Conservation (phyloP, 2,888 invertebrate species). For the Pollenia amentaria region DNA sequence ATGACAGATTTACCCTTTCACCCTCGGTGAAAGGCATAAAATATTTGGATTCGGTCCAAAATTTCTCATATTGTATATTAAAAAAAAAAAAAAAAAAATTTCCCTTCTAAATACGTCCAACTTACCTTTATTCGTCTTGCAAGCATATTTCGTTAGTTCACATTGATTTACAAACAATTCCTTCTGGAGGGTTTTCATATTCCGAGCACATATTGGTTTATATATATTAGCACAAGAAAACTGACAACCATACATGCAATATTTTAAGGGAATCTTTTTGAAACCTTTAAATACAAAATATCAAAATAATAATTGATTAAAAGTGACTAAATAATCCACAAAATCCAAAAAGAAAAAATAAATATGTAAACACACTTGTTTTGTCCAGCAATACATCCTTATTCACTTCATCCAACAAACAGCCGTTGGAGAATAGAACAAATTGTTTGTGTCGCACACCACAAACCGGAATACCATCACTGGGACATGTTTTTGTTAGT, state of each 20-base stretch:
- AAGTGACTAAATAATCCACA: slow-evolving; percentile 1
- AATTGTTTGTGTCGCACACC: slow-evolving; percentile 74
- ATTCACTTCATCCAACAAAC: slow-evolving; percentile 78
- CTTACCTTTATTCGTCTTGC: slow-evolving; percentile 73
- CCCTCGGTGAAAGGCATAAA: too few relatives aligned
- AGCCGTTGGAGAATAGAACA: slow-evolving; percentile 79
- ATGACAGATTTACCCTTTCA: too few relatives aligned
- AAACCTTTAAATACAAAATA: slow-evolving; percentile 60
- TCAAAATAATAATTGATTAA: slow-evolving; percentile 37
- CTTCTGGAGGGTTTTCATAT: slow-evolving; percentile 71
- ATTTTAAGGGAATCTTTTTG: slow-evolving; percentile 66
- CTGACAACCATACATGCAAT: slow-evolving; percentile 76
- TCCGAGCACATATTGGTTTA: slow-evolving; percentile 77
- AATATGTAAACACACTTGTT: slow-evolving; percentile 49
- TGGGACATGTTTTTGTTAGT: slow-evolving; percentile 74
- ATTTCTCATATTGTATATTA: too few relatives aligned
- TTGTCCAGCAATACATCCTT: slow-evolving; percentile 71
- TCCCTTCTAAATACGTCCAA: slow-evolving; percentile 1
- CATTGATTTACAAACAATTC: slow-evolving; percentile 77
- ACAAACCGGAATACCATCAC: slow-evolving; percentile 78
- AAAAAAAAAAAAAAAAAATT: neutral
- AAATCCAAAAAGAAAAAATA: neutral
- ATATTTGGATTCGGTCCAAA: too few relatives aligned
- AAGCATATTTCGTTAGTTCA: slow-evolving; percentile 77
- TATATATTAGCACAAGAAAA: slow-evolving; percentile 73